These are phyloP conservation scores for Acomys russatus DNA, from an alignment of 2,797 vertebrate genomes.

Conservation along the genomic window DNA sequence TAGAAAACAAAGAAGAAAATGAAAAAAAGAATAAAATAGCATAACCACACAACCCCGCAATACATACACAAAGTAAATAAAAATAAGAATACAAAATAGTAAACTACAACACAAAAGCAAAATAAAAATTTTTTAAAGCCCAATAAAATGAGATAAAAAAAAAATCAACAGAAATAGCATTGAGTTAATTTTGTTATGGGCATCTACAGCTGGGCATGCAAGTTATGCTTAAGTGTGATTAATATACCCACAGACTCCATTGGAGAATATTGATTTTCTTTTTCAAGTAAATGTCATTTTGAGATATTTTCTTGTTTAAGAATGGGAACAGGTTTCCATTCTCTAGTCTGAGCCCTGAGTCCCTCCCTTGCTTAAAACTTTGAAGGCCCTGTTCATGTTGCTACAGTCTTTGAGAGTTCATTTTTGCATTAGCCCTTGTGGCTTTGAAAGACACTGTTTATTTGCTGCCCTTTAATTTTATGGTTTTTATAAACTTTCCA, in stretches of 20 bases:
- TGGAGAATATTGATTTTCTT: neutral
- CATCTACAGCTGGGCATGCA: neutral
- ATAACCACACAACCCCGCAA: too few species aligned
- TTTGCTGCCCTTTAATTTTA: neutral
- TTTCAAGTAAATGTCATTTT: neutral
- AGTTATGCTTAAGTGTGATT: neutral
- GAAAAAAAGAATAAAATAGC: neutral
- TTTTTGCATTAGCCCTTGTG: neutral
- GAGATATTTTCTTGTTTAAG: neutral
- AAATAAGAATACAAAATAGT: neutral
- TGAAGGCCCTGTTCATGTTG: neutral
- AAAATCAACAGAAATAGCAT: neutral
- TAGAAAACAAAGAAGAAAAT: neutral
- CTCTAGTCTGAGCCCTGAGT: too few species aligned
- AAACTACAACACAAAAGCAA: neutral
- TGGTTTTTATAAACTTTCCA: neutral
- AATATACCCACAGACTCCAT: neutral
- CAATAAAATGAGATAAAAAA: neutral
- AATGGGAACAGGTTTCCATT: neutral
- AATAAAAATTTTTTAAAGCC: neutral
- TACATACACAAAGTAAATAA: neutral
- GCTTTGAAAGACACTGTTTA: neutral
- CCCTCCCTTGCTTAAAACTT: neutral
- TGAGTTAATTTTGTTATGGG: neutral
- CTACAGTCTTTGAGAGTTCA: neutral